Evolutionary conservation across 2,888 invertebrate species (phyloP).

Genomic region (Steromphala cineraria): DNA sequence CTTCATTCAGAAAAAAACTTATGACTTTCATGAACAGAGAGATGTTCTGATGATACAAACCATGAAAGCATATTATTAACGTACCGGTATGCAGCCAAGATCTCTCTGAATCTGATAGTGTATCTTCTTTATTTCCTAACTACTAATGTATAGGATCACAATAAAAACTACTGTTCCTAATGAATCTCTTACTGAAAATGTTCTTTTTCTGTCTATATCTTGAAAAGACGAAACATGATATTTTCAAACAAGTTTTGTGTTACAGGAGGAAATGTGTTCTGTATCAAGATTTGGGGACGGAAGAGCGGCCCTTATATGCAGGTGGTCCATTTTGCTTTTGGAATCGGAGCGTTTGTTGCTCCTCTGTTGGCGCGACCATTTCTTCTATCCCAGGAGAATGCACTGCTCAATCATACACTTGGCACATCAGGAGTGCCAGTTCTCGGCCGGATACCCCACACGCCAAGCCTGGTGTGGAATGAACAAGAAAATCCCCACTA

Average conservation of each 20-base stretch:
- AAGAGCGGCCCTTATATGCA: conserved; percentile 76
- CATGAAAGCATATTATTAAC: too few species aligned
- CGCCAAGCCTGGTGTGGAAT: not conserved
- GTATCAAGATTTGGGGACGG: conserved; percentile 72
- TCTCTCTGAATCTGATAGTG: too few species aligned
- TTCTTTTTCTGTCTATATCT: too few species aligned
- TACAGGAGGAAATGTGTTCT: conserved; percentile 76
- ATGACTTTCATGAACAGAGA: too few species aligned
- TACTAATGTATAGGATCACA: too few species aligned
- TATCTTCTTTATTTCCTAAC: too few species aligned
- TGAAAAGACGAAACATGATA: too few species aligned
- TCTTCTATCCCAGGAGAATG: conserved; percentile 38
- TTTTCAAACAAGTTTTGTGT: not conserved
- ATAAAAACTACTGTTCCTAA: too few species aligned
- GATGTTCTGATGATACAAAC: too few species aligned
- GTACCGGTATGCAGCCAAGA: too few species aligned
- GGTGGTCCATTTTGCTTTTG: conserved; percentile 76
- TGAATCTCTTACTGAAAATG: too few species aligned
- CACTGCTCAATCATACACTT: not conserved
- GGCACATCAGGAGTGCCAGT: not conserved
- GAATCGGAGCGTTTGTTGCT: conserved; percentile 76
- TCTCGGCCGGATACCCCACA: not conserved
- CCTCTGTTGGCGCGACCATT: conserved; percentile 76
- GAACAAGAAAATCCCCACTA: not conserved
- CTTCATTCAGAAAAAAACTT: too few species aligned